Base-by-base conservation (phyloP, 92 coral and sea anemone genomes). In the Umimayanthus chanpuru region DNA sequence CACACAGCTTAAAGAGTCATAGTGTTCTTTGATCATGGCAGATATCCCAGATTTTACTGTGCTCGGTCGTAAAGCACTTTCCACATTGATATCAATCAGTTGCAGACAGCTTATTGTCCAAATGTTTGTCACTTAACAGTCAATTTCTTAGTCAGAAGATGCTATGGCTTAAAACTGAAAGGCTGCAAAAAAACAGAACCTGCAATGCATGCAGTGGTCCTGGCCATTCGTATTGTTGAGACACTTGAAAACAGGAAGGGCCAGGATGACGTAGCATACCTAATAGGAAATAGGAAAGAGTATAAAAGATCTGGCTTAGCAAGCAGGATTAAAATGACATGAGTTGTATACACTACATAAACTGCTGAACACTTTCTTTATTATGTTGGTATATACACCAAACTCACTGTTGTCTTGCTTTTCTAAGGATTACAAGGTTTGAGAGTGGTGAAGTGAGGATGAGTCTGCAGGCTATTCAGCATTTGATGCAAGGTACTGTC, bases 381-480 rank as follows among this genome's bases (percentile, higher is more conserved):
- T 12, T 58, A 58, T 58, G 67, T 58, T 21, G 23, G 18, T 58
- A 58, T 58, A 58, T 58, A 58, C 9, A 58, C 16, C 67, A 58
- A 58, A 58, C 67, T 58, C 67, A 58, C 4, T 16, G n/a, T n/a
- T n/a, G 70, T 64, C 70, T 16, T 64, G 7, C 25, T 64, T 64
- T 64, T 64, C 70, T 64, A 6, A 64, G 70, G 70, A 64, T 6
- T 64, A 64, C 70, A 64, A 3, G 70, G 70, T 64, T 16, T 6
- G 70, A 6, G 70, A 64, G 70, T 64, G 70, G 70, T 64, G 70
- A 64, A 43, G 70, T n/a, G 26, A 64, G 70, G 70, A 64, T 64
- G 70, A 64, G 70, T n/a, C 16, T 64, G 26, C 70, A 64, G 70
- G 70, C 70, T 64, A 64, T 64, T 64, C 70, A 64, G 70, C 70